phyloP scores from a whole-genome alignment of 2,888 invertebrate species.

The Leucophora obtusa region DNA sequence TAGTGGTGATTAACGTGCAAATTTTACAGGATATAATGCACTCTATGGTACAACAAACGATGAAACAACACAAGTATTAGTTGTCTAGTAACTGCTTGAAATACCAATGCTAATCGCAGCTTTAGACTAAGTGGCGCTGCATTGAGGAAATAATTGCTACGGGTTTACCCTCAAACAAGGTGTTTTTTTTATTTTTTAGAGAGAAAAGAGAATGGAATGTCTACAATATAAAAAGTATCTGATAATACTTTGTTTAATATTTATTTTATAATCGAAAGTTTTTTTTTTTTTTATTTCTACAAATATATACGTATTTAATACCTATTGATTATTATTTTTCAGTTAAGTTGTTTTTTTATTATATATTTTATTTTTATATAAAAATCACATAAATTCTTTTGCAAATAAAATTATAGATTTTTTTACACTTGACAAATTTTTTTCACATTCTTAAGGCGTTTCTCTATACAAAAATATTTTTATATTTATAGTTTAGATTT shows the following conservation, averaged over 20 bases:
- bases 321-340: not conserved
- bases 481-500: not conserved
- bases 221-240: not conserved
- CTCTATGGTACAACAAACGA: conserved; percentile 10
- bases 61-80: not conserved
- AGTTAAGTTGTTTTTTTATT: not conserved
- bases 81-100: conserved; percentile 18
- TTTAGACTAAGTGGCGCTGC: conserved; percentile 18
- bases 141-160: not conserved
- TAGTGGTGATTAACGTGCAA: conserved; percentile 2
- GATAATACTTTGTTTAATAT: not conserved
- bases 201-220: not conserved
- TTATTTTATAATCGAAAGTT: not conserved
- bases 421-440: conserved; percentile 42
- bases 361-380: not conserved
- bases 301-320: not conserved
- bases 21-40: not conserved
- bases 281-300: conserved; percentile 4
- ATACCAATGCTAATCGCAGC: conserved; percentile 39
- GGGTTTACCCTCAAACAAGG: not conserved
- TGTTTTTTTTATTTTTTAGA: not conserved
- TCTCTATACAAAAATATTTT: conserved; percentile 54
- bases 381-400: conserved; percentile 23
- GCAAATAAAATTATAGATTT: conserved; percentile 41
- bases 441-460: conserved; percentile 60